Percentiles rank a stretch among this genome's conserved stretches.
These are phyloP conservation scores for Sciurus carolinensis DNA, from an alignment of 2,797 vertebrate genomes.

Conservation along the genomic window DNA sequence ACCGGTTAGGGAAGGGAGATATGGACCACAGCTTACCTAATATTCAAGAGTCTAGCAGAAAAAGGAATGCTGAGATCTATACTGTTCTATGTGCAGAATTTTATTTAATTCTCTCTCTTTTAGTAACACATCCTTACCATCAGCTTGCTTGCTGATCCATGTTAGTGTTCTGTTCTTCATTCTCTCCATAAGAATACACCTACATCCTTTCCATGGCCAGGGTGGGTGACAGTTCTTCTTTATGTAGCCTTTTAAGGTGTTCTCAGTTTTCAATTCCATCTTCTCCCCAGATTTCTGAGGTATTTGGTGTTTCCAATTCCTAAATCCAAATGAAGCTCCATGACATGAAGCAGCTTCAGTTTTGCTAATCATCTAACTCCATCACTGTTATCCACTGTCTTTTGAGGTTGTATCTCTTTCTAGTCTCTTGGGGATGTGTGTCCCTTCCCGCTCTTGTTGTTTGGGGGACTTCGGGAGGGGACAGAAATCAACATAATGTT, in stretches of 20 bases:
- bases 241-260: background rate
- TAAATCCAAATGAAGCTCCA: background rate
- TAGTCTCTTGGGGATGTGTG: background rate
- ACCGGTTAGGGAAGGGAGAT: background rate
- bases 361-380: background rate
- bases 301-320: background rate
- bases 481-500: conserved; percentile 24
- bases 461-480: background rate
- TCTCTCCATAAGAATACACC: background rate
- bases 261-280: background rate
- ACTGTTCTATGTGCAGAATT: background rate
- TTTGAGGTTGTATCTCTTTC: background rate
- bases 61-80: background rate
- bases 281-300: background rate
- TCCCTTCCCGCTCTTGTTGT: background rate
- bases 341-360: background rate
- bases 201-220: background rate
- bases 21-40: background rate
- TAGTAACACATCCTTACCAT: background rate
- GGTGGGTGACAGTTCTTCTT: background rate
- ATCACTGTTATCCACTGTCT: background rate
- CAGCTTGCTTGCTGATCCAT: background rate
- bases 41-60: background rate
- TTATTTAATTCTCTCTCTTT: conserved; percentile 17
- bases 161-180: background rate